A percentile compares a stretch with the other conserved stretches of the same genome.
Conservation (phyloP, 2,888 invertebrate genomes). For the Bombyx huttoni region DNA sequence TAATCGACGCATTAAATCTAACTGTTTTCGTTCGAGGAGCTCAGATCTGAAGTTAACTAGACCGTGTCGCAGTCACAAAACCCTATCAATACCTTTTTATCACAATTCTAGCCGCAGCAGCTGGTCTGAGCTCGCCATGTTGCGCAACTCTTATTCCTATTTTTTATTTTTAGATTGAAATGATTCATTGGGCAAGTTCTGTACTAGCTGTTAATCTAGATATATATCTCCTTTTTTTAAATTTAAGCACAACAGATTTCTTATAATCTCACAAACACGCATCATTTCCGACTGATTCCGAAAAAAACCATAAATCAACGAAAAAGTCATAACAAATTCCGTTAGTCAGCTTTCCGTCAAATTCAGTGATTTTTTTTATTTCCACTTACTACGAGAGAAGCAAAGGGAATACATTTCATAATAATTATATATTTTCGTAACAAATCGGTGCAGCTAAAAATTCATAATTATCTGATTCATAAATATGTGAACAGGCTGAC, state of each 20-base stretch:
- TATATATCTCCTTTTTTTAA: neutral
- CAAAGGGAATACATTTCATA: neutral
- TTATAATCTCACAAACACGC: neutral
- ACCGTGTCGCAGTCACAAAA: constrained; percentile 57
- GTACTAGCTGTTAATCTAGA: too few relatives aligned
- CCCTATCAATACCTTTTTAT: constrained; percentile 37
- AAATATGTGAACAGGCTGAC: too few relatives aligned
- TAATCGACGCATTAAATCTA: constrained; percentile 26
- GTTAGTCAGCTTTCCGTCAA: neutral
- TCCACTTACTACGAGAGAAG: neutral
- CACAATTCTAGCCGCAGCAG: constrained; percentile 34
- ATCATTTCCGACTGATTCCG: neutral
- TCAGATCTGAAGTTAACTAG: constrained; percentile 43
- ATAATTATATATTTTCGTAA: too few relatives aligned
- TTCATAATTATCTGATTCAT: too few relatives aligned
- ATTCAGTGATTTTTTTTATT: neutral
- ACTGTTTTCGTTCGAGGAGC: constrained; percentile 36
- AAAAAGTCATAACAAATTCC: neutral
- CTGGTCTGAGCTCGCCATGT: constrained; percentile 67
- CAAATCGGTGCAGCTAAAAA: too few relatives aligned
- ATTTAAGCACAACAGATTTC: neutral
- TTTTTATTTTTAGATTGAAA: constrained; percentile 3
- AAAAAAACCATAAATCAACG: neutral
- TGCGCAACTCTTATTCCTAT: constrained; percentile 44
- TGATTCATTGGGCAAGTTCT: too few relatives aligned